Evolutionary conservation across 2,888 invertebrate species (phyloP).

Genomic region (Taphrorychus bicolor): DNA sequence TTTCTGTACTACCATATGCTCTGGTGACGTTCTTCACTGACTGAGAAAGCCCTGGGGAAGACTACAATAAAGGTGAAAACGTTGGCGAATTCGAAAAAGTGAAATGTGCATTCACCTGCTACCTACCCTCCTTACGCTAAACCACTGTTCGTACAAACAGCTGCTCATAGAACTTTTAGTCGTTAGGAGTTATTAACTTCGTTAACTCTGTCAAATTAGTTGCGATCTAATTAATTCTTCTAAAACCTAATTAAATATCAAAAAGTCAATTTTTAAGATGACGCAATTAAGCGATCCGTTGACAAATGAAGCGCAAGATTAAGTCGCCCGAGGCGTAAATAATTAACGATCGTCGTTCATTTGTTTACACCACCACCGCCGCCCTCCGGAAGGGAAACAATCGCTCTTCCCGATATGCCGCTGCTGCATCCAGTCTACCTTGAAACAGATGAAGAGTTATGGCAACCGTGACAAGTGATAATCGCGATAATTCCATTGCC

Average conservation of each 20-base stretch:
- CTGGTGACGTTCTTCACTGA: too few species aligned
- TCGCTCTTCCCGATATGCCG: conserved; percentile 34
- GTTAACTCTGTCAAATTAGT: too few species aligned
- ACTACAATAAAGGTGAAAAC: too few species aligned
- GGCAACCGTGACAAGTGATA: conserved; percentile 59
- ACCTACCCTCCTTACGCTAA: too few species aligned
- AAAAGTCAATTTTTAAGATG: conserved; percentile 23
- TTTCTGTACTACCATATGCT: too few species aligned
- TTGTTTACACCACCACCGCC: not conserved
- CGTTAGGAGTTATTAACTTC: too few species aligned
- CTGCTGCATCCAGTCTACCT: conserved; percentile 34
- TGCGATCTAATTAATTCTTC: conserved; percentile 25
- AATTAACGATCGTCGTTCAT: not conserved
- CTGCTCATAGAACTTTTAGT: too few species aligned
- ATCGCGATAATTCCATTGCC: conserved; percentile 60
- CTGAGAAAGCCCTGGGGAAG: too few species aligned
- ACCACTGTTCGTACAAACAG: too few species aligned
- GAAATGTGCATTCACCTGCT: too few species aligned
- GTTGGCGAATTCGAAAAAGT: too few species aligned
- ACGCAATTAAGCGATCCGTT: conserved; percentile 10
- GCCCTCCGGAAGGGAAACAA: conserved; percentile 1
- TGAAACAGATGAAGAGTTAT: conserved; percentile 59
- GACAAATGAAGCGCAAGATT: conserved; percentile 25
- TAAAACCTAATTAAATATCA: conserved; percentile 10
- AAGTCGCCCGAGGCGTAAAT: not conserved